phyloP scores from a whole-genome alignment of 2,113 vertebrate species.

The Salvelinus sp. region DNA sequence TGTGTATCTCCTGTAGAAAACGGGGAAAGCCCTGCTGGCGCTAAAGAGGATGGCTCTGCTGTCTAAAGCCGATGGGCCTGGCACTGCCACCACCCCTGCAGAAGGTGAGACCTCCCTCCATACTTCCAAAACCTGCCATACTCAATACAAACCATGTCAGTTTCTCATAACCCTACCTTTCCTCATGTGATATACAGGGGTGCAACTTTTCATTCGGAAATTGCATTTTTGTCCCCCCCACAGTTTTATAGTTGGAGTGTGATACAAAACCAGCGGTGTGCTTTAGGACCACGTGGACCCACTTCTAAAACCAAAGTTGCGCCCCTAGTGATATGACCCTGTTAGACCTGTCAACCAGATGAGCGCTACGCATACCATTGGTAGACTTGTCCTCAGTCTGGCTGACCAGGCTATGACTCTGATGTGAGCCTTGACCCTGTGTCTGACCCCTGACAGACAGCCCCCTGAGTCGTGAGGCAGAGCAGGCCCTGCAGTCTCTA shows the following conservation, averaged over 20 bases:
- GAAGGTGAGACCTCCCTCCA: slow-evolving; percentile 49
- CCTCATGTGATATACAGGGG: neutral
- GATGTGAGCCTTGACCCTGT: neutral
- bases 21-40: slow-evolving; percentile 84
- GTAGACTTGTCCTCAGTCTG: too few relatives aligned
- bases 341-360: too few relatives aligned
- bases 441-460: slow-evolving; percentile 33
- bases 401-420: neutral
- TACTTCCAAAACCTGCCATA: neutral
- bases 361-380: too few relatives aligned
- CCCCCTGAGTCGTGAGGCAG: slow-evolving; percentile 56
- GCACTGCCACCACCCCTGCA: slow-evolving; percentile 36
- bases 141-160: neutral
- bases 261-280: too few relatives aligned
- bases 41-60: slow-evolving; percentile 82
- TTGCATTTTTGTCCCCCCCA: too few relatives aligned
- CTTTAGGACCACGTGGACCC: too few relatives aligned
- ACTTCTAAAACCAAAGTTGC: too few relatives aligned
- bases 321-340: too few relatives aligned
- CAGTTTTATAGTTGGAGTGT: too few relatives aligned
- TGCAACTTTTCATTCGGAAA: too few relatives aligned
- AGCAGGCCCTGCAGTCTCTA: slow-evolving; percentile 59
- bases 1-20: slow-evolving; percentile 74
- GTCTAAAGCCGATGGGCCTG: slow-evolving; percentile 63
- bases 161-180: neutral